Conservation (phyloP, 1,140 invertebrate species). For the Drosophila grimshawi region DNA sequence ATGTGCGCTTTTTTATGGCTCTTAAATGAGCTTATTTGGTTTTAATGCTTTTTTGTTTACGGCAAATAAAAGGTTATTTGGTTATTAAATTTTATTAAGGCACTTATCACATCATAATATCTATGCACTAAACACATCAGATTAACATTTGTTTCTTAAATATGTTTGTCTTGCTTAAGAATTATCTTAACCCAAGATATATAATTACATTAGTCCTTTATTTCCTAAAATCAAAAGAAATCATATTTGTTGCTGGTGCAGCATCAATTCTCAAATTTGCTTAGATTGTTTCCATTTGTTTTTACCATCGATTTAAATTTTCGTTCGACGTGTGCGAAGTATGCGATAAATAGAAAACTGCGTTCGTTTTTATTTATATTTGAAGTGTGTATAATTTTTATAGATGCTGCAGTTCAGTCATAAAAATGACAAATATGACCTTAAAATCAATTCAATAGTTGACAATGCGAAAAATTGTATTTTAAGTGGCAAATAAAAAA, state of each 20-base stretch:
- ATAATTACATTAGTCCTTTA: not conserved
- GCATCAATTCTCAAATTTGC: not conserved
- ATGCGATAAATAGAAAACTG: slow-evolving; percentile 55
- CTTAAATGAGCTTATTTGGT: not conserved
- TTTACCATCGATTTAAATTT: not conserved
- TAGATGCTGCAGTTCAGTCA: slow-evolving; percentile 1
- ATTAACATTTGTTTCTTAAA: not conserved
- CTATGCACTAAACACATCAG: not conserved
- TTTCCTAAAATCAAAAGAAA: not conserved
- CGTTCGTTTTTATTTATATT: slow-evolving; percentile 10
- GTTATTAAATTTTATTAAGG: not conserved
- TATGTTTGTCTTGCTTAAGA: no score
- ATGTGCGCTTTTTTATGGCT: slow-evolving; percentile 11
- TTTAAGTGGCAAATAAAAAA: slow-evolving; percentile 47
- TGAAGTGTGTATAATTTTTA: slow-evolving; percentile 6
- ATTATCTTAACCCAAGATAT: no score
- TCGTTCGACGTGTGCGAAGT: slow-evolving; percentile 46
- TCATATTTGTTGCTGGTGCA: not conserved
- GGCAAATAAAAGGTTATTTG: not conserved
- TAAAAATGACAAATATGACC: not conserved
- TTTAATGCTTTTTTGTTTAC: not conserved
- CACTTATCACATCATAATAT: slow-evolving; percentile 1
- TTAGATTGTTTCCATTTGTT: slow-evolving; percentile 1
- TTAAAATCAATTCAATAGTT: not conserved
- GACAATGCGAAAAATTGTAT: slow-evolving; percentile 33